Conservation (phyloP, 2,888 invertebrate species). For the Therioaphis trifolii region DNA sequence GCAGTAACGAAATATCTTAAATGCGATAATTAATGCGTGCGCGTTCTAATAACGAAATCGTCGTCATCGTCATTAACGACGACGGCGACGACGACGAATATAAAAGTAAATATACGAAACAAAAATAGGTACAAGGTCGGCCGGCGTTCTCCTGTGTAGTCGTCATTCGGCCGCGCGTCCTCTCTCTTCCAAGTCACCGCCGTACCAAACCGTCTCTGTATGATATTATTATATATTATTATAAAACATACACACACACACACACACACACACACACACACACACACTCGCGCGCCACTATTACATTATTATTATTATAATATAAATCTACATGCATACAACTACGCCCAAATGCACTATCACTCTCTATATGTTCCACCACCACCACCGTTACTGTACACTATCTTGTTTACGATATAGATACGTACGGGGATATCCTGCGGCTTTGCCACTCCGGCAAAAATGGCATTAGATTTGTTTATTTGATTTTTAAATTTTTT, state of each 20-base stretch:
- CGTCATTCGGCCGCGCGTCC: not conserved
- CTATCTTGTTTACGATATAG: no score
- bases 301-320: not conserved
- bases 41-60: conserved; percentile 51
- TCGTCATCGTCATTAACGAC: conserved; percentile 40
- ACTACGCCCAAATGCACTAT: no score
- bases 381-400: no score
- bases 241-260: no score
- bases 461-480: no score
- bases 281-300: not conserved
- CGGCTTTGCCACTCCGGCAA: no score
- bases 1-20: conserved; percentile 32
- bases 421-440: no score
- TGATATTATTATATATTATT: not conserved
- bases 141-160: conserved; percentile 21
- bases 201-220: not conserved
- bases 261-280: no score
- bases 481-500: no score
- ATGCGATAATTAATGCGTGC: conserved; percentile 37
- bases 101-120: conserved; percentile 44
- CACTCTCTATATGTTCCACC: no score
- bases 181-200: not conserved
- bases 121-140: conserved; percentile 49
- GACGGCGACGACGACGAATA: conserved; percentile 24
- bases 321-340: not conserved